phyloP scores from a whole-genome alignment of 2,888 invertebrate genomes.

The Hyles lineata region DNA sequence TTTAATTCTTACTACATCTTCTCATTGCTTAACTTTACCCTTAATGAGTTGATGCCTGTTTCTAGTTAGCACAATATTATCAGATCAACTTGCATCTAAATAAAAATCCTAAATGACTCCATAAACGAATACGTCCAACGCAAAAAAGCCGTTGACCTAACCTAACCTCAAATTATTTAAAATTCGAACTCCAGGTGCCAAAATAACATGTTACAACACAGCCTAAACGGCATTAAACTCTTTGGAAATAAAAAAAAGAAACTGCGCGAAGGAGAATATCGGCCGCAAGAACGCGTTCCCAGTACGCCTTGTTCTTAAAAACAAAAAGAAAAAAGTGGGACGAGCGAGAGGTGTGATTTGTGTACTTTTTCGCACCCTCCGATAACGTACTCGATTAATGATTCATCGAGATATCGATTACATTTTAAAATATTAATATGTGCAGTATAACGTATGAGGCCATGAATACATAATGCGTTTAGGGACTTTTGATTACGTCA shows the following conservation, averaged over 20 bases:
- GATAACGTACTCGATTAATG: conserved; percentile 70
- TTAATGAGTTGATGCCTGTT: too few relatives aligned
- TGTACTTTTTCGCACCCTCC: conserved; percentile 75
- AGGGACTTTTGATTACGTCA: not conserved
- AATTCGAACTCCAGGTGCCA: conserved; percentile 50
- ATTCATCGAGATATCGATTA: conserved; percentile 69
- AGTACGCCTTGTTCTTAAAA: conserved; percentile 53
- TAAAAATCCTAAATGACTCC: not conserved
- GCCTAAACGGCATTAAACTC: conserved; percentile 54
- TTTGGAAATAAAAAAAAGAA: conserved; percentile 52
- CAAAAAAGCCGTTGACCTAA: conserved; percentile 18
- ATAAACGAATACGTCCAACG: not conserved
- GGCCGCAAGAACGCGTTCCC: conserved; percentile 69
- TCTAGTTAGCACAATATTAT: not conserved
- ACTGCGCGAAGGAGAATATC: conserved; percentile 45
- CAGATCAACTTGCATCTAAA: not conserved
- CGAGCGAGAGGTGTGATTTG: conserved; percentile 78
- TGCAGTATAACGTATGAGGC: conserved; percentile 23
- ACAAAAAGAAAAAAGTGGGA: conserved; percentile 56
- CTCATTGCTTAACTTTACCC: too few relatives aligned
- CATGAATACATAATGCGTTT: not conserved
- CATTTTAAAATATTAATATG: conserved; percentile 51
- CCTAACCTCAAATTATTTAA: conserved; percentile 32
- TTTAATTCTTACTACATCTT: too few relatives aligned
- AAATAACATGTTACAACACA: conserved; percentile 48